phyloP scores from a whole-genome alignment of 2,113 vertebrate species.

The Scortum barcoo region DNA sequence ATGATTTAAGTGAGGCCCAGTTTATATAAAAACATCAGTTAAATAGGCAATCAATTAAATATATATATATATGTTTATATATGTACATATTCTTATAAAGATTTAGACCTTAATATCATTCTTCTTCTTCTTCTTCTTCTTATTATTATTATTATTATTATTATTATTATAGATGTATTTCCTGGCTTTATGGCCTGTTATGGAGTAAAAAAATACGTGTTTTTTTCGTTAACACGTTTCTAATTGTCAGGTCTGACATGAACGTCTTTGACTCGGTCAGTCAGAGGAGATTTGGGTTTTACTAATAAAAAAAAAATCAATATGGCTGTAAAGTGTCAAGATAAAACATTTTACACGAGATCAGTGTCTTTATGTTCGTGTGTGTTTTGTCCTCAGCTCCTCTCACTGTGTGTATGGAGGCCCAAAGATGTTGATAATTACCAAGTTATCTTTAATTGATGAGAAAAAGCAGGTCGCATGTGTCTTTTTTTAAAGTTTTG shows the following conservation, averaged over 20 bases:
- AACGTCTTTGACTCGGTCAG: background rate
- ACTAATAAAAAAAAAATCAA: background rate
- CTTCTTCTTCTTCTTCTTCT: slow-evolving; percentile 1
- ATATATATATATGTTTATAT: too few relatives aligned
- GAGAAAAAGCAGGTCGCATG: too few relatives aligned
- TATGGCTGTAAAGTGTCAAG: background rate
- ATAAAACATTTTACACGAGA: background rate
- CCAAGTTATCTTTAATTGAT: background rate
- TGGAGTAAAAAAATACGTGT: background rate
- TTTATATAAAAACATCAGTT: background rate
- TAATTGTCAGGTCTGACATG: slow-evolving; percentile 15
- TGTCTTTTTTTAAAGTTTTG: background rate
- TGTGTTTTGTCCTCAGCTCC: background rate
- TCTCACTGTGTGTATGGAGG: slow-evolving; percentile 2
- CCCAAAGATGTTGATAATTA: slow-evolving; percentile 8
- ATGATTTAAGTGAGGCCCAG: background rate
- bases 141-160: background rate
- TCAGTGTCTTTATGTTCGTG: background rate
- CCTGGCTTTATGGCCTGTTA: background rate
- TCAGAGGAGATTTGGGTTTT: background rate
- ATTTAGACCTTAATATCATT: too few relatives aligned
- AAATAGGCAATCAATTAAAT: background rate
- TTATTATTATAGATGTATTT: background rate
- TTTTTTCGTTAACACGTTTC: background rate
- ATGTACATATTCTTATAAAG: too few relatives aligned